A percentile compares a stretch with the other conserved stretches of the same genome.
Conservation (phyloP, 2,113 vertebrate genomes). For the Emydura subglobosa region DNA sequence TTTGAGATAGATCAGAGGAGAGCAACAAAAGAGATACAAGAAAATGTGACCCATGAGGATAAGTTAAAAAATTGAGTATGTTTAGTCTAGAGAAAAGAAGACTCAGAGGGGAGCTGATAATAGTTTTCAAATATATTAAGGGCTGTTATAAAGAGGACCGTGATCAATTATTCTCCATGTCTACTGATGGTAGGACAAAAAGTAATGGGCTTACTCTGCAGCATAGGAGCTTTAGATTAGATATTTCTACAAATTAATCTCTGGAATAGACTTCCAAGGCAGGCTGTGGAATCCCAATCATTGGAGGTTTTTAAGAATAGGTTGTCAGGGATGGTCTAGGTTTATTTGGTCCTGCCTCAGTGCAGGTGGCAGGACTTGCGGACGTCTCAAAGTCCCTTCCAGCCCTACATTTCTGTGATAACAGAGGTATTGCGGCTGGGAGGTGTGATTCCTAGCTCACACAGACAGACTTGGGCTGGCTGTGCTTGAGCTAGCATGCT, state of each 20-base stretch:
- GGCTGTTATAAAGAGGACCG: background rate
- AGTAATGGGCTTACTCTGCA: background rate
- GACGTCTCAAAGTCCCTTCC: background rate
- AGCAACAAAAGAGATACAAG: background rate
- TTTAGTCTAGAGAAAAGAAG: background rate
- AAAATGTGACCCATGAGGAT: background rate
- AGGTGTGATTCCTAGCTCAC: background rate
- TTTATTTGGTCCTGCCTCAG: background rate
- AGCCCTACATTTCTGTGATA: background rate
- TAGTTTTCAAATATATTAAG: background rate
- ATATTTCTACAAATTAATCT: background rate
- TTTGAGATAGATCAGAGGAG: background rate
- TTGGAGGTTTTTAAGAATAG: background rate
- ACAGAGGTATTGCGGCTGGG: too few relatives aligned
- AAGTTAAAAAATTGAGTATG: background rate
- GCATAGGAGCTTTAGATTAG: background rate
- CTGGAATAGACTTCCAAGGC: background rate
- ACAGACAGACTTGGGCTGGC: background rate
- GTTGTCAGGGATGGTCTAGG: background rate
- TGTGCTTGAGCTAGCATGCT: background rate
- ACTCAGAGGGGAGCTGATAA: background rate
- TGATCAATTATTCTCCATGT: background rate
- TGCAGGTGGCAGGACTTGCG: background rate
- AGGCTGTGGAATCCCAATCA: background rate
- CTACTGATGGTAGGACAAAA: background rate